Evolutionary conservation across 2,113 vertebrate genomes (phyloP), one percentile per base, ranked within the genome.

Genomic region (Taurulus bubalis): DNA sequence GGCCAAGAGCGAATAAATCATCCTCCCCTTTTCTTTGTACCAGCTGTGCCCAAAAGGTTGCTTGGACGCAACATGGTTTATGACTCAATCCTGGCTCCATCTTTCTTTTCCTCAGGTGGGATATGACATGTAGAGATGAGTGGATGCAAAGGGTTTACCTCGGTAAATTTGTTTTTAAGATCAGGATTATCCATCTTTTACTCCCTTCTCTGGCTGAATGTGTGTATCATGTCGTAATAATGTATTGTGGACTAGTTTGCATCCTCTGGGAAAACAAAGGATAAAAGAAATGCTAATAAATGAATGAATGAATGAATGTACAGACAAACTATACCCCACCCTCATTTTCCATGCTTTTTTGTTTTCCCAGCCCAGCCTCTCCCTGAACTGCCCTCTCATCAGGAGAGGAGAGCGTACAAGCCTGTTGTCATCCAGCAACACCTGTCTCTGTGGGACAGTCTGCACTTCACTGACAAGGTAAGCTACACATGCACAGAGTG

Each of bases 371-470:
- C 62, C 3, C 53, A 93, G 68, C 77, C 85, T 28, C 90, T 94
- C n/a, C 85, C 91, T 72, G 89, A 90, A 20, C 69, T 71, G 32
- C 94, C 95, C 6, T 1, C 73, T 70, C 45, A 69, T 34, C 82
- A 34, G 9, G 66, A 82, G 51, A 94, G 77, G 63, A 83, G 60
- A 75, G 79, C 62, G 0, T 91, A 94, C 83, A 84, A 89, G 51
- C 63, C 91, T 1, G 59, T 90, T 63, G 71, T 90, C 51, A n/a
- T 96, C 67, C 88, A 92, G 55, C 94, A 96, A 2, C 96, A 96
- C 77, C 78, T 98, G 84, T 95, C 97, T 1, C 92, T 98, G 64
- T 99, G 98, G 97, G 96, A 97, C 2, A 94, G 92, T 82, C 78
- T 98, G 78, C 88, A 91, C 0, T 89, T 93, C 79, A 82, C 94